Conservation (phyloP, 2,888 invertebrate genomes). For the Leucoma salicis region DNA sequence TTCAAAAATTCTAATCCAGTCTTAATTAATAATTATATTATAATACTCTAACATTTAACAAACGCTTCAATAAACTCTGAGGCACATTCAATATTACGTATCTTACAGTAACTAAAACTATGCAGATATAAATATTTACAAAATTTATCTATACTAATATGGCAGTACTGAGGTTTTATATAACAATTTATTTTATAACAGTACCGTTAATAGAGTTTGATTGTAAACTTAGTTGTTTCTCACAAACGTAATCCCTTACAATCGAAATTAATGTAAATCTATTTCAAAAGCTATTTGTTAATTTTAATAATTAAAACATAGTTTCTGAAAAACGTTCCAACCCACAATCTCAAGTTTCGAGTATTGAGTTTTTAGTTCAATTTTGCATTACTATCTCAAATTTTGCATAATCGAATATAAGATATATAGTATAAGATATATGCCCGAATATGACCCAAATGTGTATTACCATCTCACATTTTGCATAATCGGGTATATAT, state of each 20-base stretch:
- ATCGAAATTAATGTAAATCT: not conserved
- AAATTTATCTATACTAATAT: constrained; percentile 64
- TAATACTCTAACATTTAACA: constrained; percentile 55
- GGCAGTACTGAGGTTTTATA: constrained; percentile 73
- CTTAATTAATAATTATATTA: constrained; percentile 47
- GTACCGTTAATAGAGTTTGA: constrained; percentile 6
- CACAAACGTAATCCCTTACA: too few relatives aligned
- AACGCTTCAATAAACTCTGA: constrained; percentile 76
- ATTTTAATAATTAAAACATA: too few relatives aligned
- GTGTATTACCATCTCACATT: too few relatives aligned
- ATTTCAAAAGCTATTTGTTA: too few relatives aligned
- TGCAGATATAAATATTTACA: constrained; percentile 52
- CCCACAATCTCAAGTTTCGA: too few relatives aligned
- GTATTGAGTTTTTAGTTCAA: too few relatives aligned
- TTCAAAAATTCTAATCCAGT: constrained; percentile 48
- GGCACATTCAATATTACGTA: constrained; percentile 78
- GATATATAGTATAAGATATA: too few relatives aligned
- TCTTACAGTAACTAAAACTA: constrained; percentile 45
- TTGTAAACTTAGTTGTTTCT: not conserved
- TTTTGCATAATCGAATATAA: too few relatives aligned
- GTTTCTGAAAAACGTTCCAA: too few relatives aligned
- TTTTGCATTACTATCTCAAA: too few relatives aligned
- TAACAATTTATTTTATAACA: constrained; percentile 32
- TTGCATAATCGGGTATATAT: too few relatives aligned
- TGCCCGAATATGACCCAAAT: too few relatives aligned